Evolutionary conservation across 1,140 invertebrate genomes (phyloP).

Genomic region (Pseudomyrmex concolor): DNA sequence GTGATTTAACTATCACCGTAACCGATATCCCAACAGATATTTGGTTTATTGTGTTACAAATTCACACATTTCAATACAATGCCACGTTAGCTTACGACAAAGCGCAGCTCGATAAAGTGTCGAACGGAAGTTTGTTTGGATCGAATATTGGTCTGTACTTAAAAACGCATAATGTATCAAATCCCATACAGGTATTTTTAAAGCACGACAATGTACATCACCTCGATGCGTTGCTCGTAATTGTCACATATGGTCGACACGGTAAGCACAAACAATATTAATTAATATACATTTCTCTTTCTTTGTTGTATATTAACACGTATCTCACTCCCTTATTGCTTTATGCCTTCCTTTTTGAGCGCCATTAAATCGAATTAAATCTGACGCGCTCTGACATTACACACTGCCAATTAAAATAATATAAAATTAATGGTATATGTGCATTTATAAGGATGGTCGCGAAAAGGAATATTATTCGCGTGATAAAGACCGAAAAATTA

Average conservation of each 20-base stretch:
- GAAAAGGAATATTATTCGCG: conserved; percentile 14
- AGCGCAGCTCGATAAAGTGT: conserved; percentile 70
- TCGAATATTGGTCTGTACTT: conserved; percentile 88
- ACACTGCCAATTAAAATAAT: conserved; percentile 41
- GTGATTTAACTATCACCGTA: conserved; percentile 83
- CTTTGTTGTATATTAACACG: background rate
- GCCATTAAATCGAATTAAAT: conserved; percentile 44
- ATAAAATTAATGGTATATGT: conserved; percentile 40
- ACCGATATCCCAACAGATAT: conserved; percentile 83
- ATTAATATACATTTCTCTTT: conserved; percentile 25
- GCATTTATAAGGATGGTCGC: conserved; percentile 30
- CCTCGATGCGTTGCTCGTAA: conserved; percentile 84
- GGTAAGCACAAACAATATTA: conserved; percentile 82
- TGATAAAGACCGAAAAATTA: conserved; percentile 53
- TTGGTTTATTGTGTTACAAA: conserved; percentile 88
- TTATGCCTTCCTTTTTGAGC: conserved; percentile 13
- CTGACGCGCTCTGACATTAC: background rate
- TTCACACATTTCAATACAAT: conserved; percentile 87
- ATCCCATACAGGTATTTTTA: conserved; percentile 78
- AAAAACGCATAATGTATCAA: conserved; percentile 37
- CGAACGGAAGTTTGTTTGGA: conserved; percentile 83
- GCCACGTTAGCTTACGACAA: conserved; percentile 87
- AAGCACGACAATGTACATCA: conserved; percentile 81
- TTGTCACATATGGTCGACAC: conserved; percentile 85
- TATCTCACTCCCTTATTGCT: background rate